Conservation (phyloP, 2,797 vertebrate genomes). For the Eleutherodactylus coqui region DNA sequence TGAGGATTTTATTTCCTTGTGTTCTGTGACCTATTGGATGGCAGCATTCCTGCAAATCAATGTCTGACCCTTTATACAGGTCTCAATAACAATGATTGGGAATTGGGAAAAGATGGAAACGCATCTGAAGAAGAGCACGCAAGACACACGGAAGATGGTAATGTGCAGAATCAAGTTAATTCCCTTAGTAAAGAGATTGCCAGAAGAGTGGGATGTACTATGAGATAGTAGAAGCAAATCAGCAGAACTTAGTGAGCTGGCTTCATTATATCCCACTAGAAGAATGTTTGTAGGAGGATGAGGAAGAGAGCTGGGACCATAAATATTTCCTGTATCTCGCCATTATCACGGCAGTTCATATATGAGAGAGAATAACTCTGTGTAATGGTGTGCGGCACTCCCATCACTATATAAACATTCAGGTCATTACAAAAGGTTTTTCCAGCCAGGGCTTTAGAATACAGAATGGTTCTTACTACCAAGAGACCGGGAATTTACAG, state of each 20-base stretch:
- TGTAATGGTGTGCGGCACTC: constrained; percentile 14
- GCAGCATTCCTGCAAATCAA: too few relatives aligned
- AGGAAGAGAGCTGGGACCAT: not conserved
- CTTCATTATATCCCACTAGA: constrained; percentile 17
- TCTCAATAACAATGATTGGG: too few relatives aligned
- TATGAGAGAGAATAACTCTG: constrained; percentile 5
- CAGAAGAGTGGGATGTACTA: constrained; percentile 46
- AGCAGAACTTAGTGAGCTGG: constrained; percentile 3
- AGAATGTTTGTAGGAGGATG: constrained; percentile 4
- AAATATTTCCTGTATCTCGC: constrained; percentile 28
- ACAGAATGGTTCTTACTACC: not conserved
- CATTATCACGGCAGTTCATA: not conserved
- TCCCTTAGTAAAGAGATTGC: not conserved
- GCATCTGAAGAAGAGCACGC: not conserved
- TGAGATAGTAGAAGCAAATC: constrained; percentile 33
- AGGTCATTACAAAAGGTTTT: constrained; percentile 31
- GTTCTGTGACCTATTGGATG: too few relatives aligned
- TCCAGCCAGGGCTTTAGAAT: constrained; percentile 23
- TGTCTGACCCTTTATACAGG: too few relatives aligned
- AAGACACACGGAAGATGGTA: not conserved
- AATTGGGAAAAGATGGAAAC: not conserved
- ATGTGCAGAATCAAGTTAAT: not conserved
- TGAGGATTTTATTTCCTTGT: too few relatives aligned
- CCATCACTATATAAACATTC: constrained; percentile 28
- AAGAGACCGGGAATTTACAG: not conserved